phyloP scores from a whole-genome alignment of 2,113 vertebrate genomes.

The Chauna torquata region DNA sequence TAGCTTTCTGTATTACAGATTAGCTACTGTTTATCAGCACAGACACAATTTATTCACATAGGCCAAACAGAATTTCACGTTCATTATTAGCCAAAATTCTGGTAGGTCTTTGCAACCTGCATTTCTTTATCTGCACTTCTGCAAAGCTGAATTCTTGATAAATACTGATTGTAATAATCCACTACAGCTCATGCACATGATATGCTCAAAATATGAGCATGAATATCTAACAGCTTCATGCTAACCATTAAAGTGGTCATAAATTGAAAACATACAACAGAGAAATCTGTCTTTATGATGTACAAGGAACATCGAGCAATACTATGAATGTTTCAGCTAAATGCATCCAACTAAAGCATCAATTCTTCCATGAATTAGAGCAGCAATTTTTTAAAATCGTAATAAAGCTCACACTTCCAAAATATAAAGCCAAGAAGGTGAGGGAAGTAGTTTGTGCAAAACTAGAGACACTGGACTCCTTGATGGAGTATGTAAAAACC shows the following conservation, averaged over 20 bases:
- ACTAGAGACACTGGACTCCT: neutral
- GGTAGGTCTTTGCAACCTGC: neutral
- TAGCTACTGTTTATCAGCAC: neutral
- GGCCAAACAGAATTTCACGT: neutral
- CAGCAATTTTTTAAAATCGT: neutral
- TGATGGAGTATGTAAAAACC: neutral
- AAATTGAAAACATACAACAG: neutral
- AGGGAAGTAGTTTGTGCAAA: neutral
- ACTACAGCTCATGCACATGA: accelerated
- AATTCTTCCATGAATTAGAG: neutral
- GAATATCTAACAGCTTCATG: neutral
- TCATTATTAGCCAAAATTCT: neutral
- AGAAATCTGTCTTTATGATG: neutral
- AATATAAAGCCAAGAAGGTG: neutral
- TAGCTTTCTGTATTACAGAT: neutral
- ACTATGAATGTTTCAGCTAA: neutral
- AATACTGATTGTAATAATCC: neutral
- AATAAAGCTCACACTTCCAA: neutral
- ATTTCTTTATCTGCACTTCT: neutral
- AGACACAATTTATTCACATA: neutral
- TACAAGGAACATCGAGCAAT: neutral
- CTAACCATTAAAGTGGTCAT: neutral
- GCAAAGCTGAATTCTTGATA: neutral
- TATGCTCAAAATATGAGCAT: neutral
- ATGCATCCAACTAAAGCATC: neutral